Conservation (phyloP, 2,113 vertebrate genomes). For the Peromyscus maniculatus region DNA sequence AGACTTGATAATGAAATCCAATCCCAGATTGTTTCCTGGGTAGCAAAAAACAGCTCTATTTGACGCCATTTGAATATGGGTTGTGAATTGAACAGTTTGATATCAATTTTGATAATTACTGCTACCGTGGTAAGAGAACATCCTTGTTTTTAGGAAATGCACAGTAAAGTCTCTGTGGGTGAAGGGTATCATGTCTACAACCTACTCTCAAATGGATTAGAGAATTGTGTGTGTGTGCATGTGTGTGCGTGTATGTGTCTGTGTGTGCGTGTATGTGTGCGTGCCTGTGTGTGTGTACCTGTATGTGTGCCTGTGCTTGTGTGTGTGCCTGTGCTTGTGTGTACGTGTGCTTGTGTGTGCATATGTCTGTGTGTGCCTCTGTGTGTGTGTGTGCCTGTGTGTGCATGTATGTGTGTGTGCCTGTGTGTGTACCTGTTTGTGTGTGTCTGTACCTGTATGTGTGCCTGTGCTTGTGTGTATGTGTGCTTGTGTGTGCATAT, state of each 20-base stretch:
- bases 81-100: background rate
- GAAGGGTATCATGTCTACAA: background rate
- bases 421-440: too few species aligned
- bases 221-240: background rate
- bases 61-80: conserved; percentile 31
- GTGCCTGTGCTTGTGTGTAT: too few species aligned
- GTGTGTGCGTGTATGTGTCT: too few species aligned
- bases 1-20: background rate
- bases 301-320: accelerated
- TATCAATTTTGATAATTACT: background rate
- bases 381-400: background rate
- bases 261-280: too few species aligned
- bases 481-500: accelerated
- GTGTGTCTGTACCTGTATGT: too few species aligned
- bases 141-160: background rate
- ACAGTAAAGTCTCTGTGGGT: background rate
- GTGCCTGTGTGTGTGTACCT: too few species aligned
- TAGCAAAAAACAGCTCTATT: background rate
- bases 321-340: accelerated
- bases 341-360: too few species aligned
- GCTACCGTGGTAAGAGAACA: background rate
- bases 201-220: background rate
- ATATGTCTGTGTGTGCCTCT: accelerated
- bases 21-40: background rate
- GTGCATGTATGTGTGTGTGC: background rate